Evolutionary conservation across 2,113 vertebrate species (phyloP), one percentile per base, ranked within the genome.

Genomic region (Triplophysa rosa): DNA sequence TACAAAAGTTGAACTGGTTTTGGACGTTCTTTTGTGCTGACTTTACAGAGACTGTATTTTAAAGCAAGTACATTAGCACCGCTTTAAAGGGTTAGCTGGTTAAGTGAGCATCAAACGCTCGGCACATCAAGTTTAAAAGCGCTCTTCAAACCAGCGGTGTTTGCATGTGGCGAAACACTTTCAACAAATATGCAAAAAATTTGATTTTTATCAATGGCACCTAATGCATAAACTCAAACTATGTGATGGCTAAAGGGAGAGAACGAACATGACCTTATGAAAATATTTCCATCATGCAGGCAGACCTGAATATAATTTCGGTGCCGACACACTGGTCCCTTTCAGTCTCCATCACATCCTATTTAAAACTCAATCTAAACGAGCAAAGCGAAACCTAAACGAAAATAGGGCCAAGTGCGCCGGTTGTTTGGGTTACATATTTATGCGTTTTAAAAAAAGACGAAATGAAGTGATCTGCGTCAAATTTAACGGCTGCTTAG

Each of bases 291-390:
- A 82, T 71, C 45, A 71, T 33, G 67, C 67, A 80, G 64, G 29
- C 62, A 58, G 79, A 33, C 67, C 74, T 72, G 62, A 59, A 76
- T 67, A 78, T 69, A 68, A 80, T 80, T 78, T 75, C 58, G 29
- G 74, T 54, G 56, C 54, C 63, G 64, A 69, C 74, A 77, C 73
- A 77, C 74, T 52, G 62, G 59, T 74, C 73, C 79, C 80, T 84
- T 80, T 78, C 74, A 81, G 79, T 78, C 69, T 78, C 79, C 77
- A 76, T 82, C 68, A 79, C 73, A 81, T 74, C 67, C 63, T 58
- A 70, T n/a, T 64, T 66, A 58, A 73, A 59, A 78, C 68, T 52
- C 33, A 24, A 37, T 76, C 61, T 65, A 33, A 65, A 68, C 33
- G 42, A 70, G 47, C 74, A 66, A 42, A 7, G 37, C 19, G 24